phyloP scores from a whole-genome alignment of 2,797 vertebrate species.

The Brachyrhaphis roseni region DNA sequence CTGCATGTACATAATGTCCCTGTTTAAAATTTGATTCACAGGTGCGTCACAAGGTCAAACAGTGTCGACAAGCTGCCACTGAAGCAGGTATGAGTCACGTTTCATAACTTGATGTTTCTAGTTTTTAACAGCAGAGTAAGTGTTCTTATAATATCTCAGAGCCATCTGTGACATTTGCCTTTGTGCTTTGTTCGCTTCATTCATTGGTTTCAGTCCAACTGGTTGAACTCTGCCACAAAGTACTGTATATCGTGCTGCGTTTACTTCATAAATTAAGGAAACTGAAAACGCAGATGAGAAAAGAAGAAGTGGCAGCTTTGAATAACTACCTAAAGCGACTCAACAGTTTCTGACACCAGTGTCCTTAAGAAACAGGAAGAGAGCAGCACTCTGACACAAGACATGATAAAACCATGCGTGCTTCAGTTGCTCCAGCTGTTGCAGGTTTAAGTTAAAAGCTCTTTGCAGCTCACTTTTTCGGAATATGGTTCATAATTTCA shows the following conservation, averaged over 20 bases:
- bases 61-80: constrained; percentile 82
- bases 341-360: neutral
- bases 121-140: neutral
- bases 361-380: constrained; percentile 6
- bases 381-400: neutral
- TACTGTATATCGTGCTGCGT: neutral
- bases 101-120: neutral
- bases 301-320: constrained; percentile 4
- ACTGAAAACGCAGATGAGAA: neutral
- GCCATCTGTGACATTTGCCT: neutral
- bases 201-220: neutral
- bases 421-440: neutral
- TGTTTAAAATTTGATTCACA: constrained; percentile 53
- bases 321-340: neutral
- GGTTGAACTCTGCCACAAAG: neutral
- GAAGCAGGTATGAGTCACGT: constrained; percentile 84
- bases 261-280: neutral
- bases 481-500: neutral
- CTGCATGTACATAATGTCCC: constrained; percentile 3
- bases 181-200: neutral
- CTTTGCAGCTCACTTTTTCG: neutral
- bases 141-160: neutral
- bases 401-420: neutral
- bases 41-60: constrained; percentile 87
- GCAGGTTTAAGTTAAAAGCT: neutral